Conservation (phyloP, 1,140 invertebrate genomes). For the Theocolax elegans region DNA sequence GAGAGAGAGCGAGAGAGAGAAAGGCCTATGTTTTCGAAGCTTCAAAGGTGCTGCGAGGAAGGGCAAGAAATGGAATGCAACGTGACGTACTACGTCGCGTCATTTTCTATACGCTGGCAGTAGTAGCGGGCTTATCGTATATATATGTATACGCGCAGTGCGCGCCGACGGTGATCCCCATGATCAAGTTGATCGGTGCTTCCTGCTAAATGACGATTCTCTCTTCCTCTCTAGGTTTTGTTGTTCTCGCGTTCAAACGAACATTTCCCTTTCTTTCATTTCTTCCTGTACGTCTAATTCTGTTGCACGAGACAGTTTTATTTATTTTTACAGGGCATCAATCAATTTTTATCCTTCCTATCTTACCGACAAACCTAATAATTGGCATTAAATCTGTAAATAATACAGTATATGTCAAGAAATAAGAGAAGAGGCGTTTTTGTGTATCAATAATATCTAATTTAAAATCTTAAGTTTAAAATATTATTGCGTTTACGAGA, state of each 20-base stretch:
- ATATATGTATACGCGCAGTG: background rate
- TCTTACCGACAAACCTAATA: no score
- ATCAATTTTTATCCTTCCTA: no score
- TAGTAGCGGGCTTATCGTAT: conserved; percentile 2
- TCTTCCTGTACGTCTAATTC: no score
- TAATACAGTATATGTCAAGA: no score
- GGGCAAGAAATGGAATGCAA: conserved; percentile 5
- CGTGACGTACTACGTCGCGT: conserved; percentile 8
- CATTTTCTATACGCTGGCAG: conserved; percentile 1
- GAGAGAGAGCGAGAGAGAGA: background rate
- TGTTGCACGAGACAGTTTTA: no score
- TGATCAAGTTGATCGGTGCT: conserved; percentile 8
- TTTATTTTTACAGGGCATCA: no score
- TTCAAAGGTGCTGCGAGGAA: background rate
- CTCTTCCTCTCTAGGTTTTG: background rate
- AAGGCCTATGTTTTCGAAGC: background rate
- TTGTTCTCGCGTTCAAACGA: background rate
- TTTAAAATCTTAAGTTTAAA: no score
- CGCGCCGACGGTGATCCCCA: background rate
- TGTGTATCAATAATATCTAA: no score
- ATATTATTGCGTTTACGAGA: no score
- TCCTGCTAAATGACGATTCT: conserved; percentile 10
- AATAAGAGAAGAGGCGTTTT: no score
- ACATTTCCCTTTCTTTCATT: no score
- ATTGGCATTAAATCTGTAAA: no score